Percentiles rank a stretch among this genome's conserved stretches.
Evolutionary conservation across 2,113 vertebrate genomes (phyloP).

Genomic region (Leptodactylus fuscus): DNA sequence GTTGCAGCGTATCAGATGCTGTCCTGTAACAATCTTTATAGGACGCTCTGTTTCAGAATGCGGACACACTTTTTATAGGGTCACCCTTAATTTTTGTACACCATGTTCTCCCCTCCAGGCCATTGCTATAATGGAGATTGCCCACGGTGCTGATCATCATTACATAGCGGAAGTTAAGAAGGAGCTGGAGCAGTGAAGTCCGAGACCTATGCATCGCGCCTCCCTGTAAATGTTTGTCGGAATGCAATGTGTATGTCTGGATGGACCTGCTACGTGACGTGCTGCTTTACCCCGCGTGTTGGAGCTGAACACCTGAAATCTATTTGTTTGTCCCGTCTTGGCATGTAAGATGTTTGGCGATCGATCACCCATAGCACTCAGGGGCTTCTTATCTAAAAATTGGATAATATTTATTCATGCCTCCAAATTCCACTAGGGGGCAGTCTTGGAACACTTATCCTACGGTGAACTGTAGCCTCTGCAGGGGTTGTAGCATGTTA

Average conservation of each 20-base stretch:
- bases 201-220: slow-evolving; percentile 67
- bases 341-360: slow-evolving; percentile 18
- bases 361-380: slow-evolving; percentile 12
- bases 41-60: too few relatives aligned
- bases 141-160: slow-evolving; percentile 90
- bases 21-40: too few relatives aligned
- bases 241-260: slow-evolving; percentile 62
- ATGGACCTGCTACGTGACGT: slow-evolving; percentile 66
- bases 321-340: slow-evolving; percentile 6
- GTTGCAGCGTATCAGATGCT: too few relatives aligned
- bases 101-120: slow-evolving; percentile 80
- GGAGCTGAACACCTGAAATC: slow-evolving; percentile 7
- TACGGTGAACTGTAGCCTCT: neutral
- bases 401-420: neutral
- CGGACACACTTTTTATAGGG: too few relatives aligned
- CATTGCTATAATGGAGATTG: slow-evolving; percentile 92
- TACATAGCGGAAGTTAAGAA: slow-evolving; percentile 87
- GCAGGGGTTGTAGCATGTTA: slow-evolving; percentile 19
- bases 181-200: slow-evolving; percentile 80
- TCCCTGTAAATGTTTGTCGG: slow-evolving; percentile 66
- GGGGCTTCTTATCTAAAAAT: neutral
- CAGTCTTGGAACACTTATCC: neutral
- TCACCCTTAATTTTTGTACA: too few relatives aligned
- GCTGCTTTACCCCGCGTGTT: slow-evolving; percentile 59
- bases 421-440: neutral